Evolutionary conservation across 1,140 invertebrate species (phyloP), one percentile per base, ranked within the genome.

Genomic region (Pseudomyrmex sp.): DNA sequence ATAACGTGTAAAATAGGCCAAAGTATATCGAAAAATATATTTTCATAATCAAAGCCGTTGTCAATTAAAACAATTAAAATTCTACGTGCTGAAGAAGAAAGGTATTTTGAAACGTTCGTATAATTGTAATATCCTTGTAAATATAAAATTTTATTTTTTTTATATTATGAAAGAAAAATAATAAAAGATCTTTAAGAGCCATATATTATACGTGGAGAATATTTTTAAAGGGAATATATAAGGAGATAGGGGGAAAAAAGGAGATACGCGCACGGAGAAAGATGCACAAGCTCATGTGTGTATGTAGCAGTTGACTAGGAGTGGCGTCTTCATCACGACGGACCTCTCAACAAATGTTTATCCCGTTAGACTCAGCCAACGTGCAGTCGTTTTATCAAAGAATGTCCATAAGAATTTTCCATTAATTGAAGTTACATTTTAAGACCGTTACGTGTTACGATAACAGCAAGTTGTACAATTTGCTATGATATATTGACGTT

Each of bases 361-460:
- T 89, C 79, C 86, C 87, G 87, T 89, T 89, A 89, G 84, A 35
- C 44, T 74, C 58, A 12, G 58, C 68, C 72, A 72, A 72, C 46
- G 66, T 20, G 56, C 73, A 50, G 35, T 44, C 56, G 77, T 83
- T 85, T 75, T 85, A 80, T 88, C 86, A 18, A 56, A 62, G 62
- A 80, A 62, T 58, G 73, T 12, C 15, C 9, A 12, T 44, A 12
- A 66, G 73, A 65, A 83, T 83, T 65, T 69, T 65, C 68, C 59
- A 56, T 63, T 61, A 48, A 74, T 85, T 26, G 35, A 75, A 80
- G 26, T 48, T 58, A 63, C 15, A 66, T 88, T 50, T 66, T 20
- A 54, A 1, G 48, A 62, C 44, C 35, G 54, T 82, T 72, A 70
- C 63, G 15, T 63, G 23, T 23, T 23, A 9, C 15, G 56, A 52